Conservation (phyloP, 2,888 invertebrate genomes). For the Margaritifera margaritifera region DNA sequence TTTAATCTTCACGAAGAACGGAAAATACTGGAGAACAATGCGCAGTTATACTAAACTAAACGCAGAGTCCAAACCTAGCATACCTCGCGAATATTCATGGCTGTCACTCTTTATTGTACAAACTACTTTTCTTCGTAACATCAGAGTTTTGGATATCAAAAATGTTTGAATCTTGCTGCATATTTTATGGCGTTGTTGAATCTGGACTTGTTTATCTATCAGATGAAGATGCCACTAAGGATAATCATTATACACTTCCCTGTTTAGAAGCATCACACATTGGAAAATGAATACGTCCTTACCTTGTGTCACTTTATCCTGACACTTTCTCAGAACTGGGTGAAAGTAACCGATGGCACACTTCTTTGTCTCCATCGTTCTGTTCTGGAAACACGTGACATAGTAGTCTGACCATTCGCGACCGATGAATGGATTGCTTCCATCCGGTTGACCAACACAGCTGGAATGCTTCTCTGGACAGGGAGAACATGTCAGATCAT, state of each 20-base stretch:
- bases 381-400: constrained; percentile 36
- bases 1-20: too few relatives aligned
- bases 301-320: constrained; percentile 31
- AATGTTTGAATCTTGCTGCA: constrained; percentile 6
- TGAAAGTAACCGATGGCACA: constrained; percentile 36
- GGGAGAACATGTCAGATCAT: constrained; percentile 30
- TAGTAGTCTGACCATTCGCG: constrained; percentile 34
- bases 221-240: too few relatives aligned
- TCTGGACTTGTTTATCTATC: too few relatives aligned
- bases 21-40: too few relatives aligned
- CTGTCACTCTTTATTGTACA: too few relatives aligned
- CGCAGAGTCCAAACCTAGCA: too few relatives aligned
- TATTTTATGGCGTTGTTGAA: not conserved
- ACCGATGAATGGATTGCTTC: constrained; percentile 26
- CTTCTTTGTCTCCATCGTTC: constrained; percentile 28
- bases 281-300: not conserved
- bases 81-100: too few relatives aligned
- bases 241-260: too few relatives aligned
- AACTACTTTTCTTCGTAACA: too few relatives aligned
- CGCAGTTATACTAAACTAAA: too few relatives aligned
- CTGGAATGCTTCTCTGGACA: constrained; percentile 37
- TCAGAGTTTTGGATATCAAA: not conserved
- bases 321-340: constrained; percentile 19
- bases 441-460: constrained; percentile 40
- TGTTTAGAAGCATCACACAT: too few relatives aligned